Percentiles rank a stretch among this genome's conserved stretches.
Evolutionary conservation across 1,140 invertebrate genomes (phyloP).

Genomic region (Magallana gigas): DNA sequence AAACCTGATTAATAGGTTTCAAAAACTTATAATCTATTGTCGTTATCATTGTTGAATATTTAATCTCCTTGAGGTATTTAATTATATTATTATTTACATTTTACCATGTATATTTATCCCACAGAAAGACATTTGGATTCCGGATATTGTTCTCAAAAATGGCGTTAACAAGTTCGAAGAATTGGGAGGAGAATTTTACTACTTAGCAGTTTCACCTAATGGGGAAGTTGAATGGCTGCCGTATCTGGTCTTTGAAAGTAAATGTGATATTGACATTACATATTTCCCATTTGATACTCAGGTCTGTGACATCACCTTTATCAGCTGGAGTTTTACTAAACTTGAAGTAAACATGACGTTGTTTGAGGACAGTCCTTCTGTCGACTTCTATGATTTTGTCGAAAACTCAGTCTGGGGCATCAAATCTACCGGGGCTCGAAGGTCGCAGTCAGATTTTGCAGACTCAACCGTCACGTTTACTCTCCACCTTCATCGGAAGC

Average conservation of each 20-base stretch:
- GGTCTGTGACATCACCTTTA: conserved; percentile 98
- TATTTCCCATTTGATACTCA: conserved; percentile 98
- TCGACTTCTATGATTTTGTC: background rate
- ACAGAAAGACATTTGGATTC: conserved; percentile 54
- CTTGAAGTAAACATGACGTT: background rate
- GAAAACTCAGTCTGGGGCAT: conserved; percentile 26
- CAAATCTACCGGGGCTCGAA: background rate
- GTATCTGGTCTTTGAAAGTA: conserved; percentile 91
- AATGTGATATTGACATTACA: conserved; percentile 97
- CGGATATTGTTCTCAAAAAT: conserved; percentile 59
- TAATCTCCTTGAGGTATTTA: too few relatives aligned
- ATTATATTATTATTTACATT: too few relatives aligned
- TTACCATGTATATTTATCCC: too few relatives aligned
- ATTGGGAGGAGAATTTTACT: conserved; percentile 50
- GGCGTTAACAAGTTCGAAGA: conserved; percentile 52
- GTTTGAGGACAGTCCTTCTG: background rate
- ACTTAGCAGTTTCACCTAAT: conserved; percentile 26
- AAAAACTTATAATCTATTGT: too few relatives aligned
- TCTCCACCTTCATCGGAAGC: conserved; percentile 50
- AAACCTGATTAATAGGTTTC: too few relatives aligned
- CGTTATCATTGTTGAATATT: too few relatives aligned
- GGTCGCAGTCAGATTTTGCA: too few relatives aligned
- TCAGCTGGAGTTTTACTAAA: conserved; percentile 88
- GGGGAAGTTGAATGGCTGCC: conserved; percentile 50
- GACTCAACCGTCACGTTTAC: too few relatives aligned